phyloP scores from a whole-genome alignment of 2,888 invertebrate genomes.

The Dinocampus coccinellae region DNA sequence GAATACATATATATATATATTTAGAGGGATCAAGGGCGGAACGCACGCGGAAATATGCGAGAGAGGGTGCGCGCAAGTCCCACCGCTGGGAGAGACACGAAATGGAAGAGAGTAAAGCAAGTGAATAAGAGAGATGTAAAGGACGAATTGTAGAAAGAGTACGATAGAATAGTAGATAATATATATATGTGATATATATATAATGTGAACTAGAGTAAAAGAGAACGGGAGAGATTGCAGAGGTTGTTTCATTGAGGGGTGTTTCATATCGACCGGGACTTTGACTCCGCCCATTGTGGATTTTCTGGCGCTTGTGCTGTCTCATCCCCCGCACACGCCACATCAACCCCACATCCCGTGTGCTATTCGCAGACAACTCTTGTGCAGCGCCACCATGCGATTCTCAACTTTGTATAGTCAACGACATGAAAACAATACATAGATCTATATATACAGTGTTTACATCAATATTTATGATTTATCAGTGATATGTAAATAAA shows the following conservation, averaged over 20 bases:
- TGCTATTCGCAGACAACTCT: slow-evolving; percentile 2
- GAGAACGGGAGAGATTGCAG: slow-evolving; percentile 35
- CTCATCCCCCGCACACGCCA: slow-evolving; percentile 20
- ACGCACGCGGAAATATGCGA: slow-evolving; percentile 35
- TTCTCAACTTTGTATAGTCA: slow-evolving; percentile 8
- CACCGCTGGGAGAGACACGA: slow-evolving; percentile 9
- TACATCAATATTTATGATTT: too few relatives aligned
- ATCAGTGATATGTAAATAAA: too few relatives aligned
- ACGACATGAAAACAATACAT: not conserved
- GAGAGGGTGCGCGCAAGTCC: slow-evolving; percentile 18
- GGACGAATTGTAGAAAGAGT: slow-evolving; percentile 6
- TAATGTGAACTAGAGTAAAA: slow-evolving; percentile 23
- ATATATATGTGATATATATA: slow-evolving; percentile 3
- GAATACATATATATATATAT: slow-evolving; percentile 25
- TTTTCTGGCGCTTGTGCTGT: slow-evolving; percentile 32
- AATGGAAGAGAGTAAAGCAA: slow-evolving; percentile 24
- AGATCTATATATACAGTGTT: not conserved
- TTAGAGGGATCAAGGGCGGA: slow-evolving; percentile 31
- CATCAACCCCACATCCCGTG: slow-evolving; percentile 33
- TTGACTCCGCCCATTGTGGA: slow-evolving; percentile 54
- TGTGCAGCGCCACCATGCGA: slow-evolving; percentile 1
- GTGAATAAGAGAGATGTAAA: slow-evolving; percentile 3
- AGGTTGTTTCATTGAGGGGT: slow-evolving; percentile 57
- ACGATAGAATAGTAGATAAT: slow-evolving; percentile 3
- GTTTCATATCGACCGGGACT: slow-evolving; percentile 59